Base-by-base conservation (phyloP, 2,888 invertebrate genomes). In the Hypena proboscidalis region DNA sequence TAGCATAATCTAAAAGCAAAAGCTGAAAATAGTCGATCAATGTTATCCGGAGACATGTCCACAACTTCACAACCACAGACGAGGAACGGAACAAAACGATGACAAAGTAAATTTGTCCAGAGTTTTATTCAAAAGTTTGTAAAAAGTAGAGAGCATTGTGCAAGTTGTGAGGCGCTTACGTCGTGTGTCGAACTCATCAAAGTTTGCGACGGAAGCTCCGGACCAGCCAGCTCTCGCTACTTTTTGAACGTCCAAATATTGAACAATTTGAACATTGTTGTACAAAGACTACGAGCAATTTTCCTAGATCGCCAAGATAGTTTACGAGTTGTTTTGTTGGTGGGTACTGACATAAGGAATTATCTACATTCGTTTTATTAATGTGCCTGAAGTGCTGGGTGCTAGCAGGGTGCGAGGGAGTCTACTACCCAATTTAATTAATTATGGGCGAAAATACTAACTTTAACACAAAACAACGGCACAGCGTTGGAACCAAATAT, bases 161-260 rank as follows among this genome's bases (percentile, higher is more conserved):
- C 66, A 73, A 74, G 68, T 60, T 53, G 50, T 58, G 69, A 70
- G 70, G 67, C 69, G 73, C 74, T 76, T 73, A 69, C 66, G 62
- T 60, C 68, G 66, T 74, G 69, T 80, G 83, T 83, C 82, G 80
- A 83, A 83, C 82, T 83, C 80, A 83, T 83, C 82, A 81, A 84
- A 84, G 72, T 83, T 83, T 63, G 58, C 43, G 53, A 39, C 62
- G 64, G 67, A 72, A 59, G 54, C 56, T 56, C 53, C 52, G 49
- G 54, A 51, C 55, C 46, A 53, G 53, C 45, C 60, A 64, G 50
- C 57, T 60, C 52, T 56, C 56, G 55, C 56, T 67, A 76, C 63
- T 74, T 76, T 73, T 46, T 47, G 62, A 74, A 69, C 62, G 61
- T 64, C 63, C 67, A 77, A 79, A 74, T 72, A 76, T 78, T 67